Conservation (phyloP, 2,113 vertebrate species). For the Triplophysa tibetana region DNA sequence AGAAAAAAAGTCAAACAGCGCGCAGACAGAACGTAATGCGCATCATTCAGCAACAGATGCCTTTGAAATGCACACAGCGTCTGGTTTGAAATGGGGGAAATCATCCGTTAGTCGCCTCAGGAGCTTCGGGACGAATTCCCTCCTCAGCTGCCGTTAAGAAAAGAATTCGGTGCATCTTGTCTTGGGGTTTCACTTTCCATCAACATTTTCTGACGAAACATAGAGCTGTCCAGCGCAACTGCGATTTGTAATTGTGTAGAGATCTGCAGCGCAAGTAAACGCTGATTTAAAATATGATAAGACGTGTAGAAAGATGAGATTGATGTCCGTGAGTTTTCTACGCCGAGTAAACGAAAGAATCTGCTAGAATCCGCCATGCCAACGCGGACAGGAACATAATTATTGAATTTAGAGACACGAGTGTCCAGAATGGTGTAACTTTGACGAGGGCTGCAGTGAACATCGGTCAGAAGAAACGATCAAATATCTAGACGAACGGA, state of each 20-base stretch:
- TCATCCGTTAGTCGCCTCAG: not conserved
- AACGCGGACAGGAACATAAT: not conserved
- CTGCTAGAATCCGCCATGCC: not conserved
- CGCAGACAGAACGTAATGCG: not conserved
- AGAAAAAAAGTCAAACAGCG: no score
- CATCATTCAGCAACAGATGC: conserved; percentile 39
- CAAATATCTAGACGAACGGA: conserved; percentile 10
- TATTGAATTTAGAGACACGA: not conserved
- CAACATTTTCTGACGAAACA: conserved; percentile 30
- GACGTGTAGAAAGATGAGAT: not conserved
- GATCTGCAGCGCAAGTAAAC: conserved; percentile 20
- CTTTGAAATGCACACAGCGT: conserved; percentile 13
- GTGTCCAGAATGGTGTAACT: conserved; percentile 1
- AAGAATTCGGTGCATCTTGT: not conserved
- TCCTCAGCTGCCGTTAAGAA: not conserved
- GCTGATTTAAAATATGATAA: not conserved
- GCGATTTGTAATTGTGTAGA: not conserved
- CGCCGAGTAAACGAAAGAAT: not conserved
- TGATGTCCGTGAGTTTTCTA: not conserved
- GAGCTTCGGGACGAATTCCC: not conserved
- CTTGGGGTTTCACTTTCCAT: conserved; percentile 17
- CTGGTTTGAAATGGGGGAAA: not conserved
- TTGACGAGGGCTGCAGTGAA: conserved; percentile 30
- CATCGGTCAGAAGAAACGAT: conserved; percentile 20
- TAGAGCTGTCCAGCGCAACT: conserved; percentile 16